Conservation (phyloP, 2,113 vertebrate species). For the Megalops atlanticus region DNA sequence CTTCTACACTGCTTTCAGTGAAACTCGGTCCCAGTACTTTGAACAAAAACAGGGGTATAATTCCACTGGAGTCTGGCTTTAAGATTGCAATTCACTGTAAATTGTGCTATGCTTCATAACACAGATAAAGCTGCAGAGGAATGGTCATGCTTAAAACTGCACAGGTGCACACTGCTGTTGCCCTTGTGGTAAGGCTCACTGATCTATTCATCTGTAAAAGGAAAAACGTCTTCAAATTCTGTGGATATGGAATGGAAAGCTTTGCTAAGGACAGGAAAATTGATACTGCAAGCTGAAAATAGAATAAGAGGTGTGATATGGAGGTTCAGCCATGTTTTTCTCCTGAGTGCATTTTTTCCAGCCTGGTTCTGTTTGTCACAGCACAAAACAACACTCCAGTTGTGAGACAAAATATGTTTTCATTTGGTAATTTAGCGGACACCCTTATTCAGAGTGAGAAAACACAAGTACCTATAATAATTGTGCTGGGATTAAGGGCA, state of each 20-base stretch:
- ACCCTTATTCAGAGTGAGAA: too few relatives aligned
- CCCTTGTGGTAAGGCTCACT: not conserved
- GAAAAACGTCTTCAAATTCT: not conserved
- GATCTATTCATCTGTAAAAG: not conserved
- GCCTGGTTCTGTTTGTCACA: not conserved
- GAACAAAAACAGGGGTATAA: too few relatives aligned
- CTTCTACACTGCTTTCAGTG: too few relatives aligned
- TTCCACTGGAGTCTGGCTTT: not conserved
- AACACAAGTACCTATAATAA: not conserved
- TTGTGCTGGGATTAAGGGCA: not conserved
- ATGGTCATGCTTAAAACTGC: not conserved
- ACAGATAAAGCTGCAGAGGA: not conserved
- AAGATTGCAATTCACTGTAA: not conserved
- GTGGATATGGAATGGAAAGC: not conserved
- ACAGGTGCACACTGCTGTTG: not conserved
- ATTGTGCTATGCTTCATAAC: not conserved
- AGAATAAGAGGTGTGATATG: not conserved
- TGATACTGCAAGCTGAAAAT: not conserved
- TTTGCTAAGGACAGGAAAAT: not conserved
- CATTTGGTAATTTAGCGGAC: too few relatives aligned
- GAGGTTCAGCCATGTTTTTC: not conserved
- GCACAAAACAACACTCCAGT: not conserved
- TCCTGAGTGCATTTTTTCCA: not conserved
- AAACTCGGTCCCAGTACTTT: too few relatives aligned
- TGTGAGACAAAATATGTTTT: too few relatives aligned